These are phyloP conservation scores for Ormyrus rosae DNA, from an alignment of 2,888 invertebrate species.

Conservation along the genomic window DNA sequence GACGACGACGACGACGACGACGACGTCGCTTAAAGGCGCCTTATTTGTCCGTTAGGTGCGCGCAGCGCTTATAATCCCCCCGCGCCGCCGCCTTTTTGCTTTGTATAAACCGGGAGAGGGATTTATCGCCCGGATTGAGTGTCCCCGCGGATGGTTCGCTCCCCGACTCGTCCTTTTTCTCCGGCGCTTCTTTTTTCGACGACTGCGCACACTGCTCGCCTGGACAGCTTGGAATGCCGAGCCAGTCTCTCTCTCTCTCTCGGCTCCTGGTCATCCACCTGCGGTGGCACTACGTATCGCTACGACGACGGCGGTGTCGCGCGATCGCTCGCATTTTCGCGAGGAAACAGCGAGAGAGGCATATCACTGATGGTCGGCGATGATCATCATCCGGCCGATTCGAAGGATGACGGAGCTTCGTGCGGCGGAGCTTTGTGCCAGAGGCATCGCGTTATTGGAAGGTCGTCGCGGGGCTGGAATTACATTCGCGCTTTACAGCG, in stretches of 20 bases:
- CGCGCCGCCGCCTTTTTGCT: background rate
- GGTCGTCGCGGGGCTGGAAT: too few relatives aligned
- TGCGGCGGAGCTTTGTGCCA: too few relatives aligned
- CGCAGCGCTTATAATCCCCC: conserved; percentile 5
- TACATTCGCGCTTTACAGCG: too few relatives aligned
- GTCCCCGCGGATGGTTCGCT: background rate
- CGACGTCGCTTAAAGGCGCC: conserved; percentile 8
- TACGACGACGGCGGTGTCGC: too few relatives aligned
- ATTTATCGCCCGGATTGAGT: conserved; percentile 32
- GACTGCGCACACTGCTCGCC: background rate
- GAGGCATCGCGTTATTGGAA: too few relatives aligned
- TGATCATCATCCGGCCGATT: too few relatives aligned
- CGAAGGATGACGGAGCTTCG: too few relatives aligned
- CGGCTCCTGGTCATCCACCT: conserved; percentile 11
- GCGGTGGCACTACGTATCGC: too few relatives aligned
- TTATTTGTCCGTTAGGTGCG: conserved; percentile 49
- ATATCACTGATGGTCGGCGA: too few relatives aligned
- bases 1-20: too few relatives aligned
- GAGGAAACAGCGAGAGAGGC: too few relatives aligned
- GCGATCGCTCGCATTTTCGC: too few relatives aligned
- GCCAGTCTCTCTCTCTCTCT: background rate
- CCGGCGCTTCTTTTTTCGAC: background rate
- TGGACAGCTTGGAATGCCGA: conserved; percentile 26
- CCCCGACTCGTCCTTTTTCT: background rate
- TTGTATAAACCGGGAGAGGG: background rate